phyloP scores from a whole-genome alignment of 53 echinoderm and acorn worm species.

The Luidia sarsii region DNA sequence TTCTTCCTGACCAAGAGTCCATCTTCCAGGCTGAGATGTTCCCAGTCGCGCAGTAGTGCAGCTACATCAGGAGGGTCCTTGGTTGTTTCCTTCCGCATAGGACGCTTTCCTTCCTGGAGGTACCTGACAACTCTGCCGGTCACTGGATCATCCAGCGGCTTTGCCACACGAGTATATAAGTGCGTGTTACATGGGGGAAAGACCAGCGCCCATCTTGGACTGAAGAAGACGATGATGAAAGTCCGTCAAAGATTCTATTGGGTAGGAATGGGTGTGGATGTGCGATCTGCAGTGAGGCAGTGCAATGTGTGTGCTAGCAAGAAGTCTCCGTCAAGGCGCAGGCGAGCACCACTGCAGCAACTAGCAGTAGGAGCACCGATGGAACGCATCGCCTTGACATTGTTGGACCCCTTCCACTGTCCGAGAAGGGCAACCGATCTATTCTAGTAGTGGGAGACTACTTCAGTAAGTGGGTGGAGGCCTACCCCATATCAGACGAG shows the following conservation, averaged over 20 bases:
- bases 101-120: background rate
- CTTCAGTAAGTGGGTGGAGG: slow-evolving; percentile 3
- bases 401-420: slow-evolving; percentile 4
- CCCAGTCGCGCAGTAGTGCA: slow-evolving; percentile 3
- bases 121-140: no score
- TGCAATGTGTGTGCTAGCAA: slow-evolving; percentile 31
- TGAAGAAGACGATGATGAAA: slow-evolving; percentile 16
- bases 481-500: slow-evolving; percentile 8
- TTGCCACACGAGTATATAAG: no score
- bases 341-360: no score
- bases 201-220: slow-evolving; percentile 22
- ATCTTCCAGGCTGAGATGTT: slow-evolving; percentile 5
- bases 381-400: no score
- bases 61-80: background rate
- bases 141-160: no score
- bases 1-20: slow-evolving; percentile 29
- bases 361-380: slow-evolving; percentile 2
- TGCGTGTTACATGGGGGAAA: slow-evolving; percentile 32
- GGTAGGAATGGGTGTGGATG: slow-evolving; percentile 4
- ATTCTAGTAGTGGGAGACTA: no score
- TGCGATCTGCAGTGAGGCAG: slow-evolving; percentile 25
- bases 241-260: slow-evolving; percentile 24
- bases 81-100: background rate
- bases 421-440: background rate
- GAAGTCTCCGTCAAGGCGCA: slow-evolving; percentile 5